phyloP scores from a whole-genome alignment of 2,888 invertebrate genomes.

The Bruchidius siliquastri region DNA sequence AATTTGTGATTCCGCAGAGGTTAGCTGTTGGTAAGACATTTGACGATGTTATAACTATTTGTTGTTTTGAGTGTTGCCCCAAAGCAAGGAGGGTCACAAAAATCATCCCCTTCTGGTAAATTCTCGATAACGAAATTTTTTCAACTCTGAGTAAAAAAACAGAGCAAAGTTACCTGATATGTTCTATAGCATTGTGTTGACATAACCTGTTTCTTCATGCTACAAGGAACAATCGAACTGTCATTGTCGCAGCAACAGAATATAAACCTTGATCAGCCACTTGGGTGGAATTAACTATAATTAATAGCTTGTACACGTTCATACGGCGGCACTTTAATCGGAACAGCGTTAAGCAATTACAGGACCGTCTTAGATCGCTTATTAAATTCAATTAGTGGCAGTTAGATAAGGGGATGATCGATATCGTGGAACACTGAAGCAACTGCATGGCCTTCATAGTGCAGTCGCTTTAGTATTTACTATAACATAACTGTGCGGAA shows the following conservation, averaged over 20 bases:
- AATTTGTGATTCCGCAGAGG: too few relatives aligned
- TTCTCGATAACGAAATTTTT: too few relatives aligned
- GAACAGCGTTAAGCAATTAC: conserved; percentile 17
- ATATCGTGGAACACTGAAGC: background rate
- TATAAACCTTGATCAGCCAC: background rate
- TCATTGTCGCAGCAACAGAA: background rate
- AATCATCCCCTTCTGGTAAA: too few relatives aligned
- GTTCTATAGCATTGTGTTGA: background rate
- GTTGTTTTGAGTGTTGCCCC: too few relatives aligned
- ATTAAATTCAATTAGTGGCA: conserved; percentile 20
- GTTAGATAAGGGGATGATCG: conserved; percentile 16
- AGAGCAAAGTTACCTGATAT: too few relatives aligned
- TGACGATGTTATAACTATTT: too few relatives aligned
- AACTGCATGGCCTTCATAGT: background rate
- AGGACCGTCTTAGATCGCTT: conserved; percentile 16
- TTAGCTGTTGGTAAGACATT: too few relatives aligned
- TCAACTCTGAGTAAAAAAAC: too few relatives aligned
- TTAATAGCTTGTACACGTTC: conserved; percentile 5
- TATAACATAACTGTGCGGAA: too few relatives aligned
- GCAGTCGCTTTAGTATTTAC: background rate
- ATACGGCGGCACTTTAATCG: conserved; percentile 13
- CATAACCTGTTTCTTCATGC: background rate
- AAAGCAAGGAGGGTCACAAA: too few relatives aligned
- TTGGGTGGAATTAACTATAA: conserved; percentile 2
- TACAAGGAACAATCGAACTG: background rate